phyloP scores from a whole-genome alignment of 2,888 invertebrate species.

The Nephrocerus scutellatus region DNA sequence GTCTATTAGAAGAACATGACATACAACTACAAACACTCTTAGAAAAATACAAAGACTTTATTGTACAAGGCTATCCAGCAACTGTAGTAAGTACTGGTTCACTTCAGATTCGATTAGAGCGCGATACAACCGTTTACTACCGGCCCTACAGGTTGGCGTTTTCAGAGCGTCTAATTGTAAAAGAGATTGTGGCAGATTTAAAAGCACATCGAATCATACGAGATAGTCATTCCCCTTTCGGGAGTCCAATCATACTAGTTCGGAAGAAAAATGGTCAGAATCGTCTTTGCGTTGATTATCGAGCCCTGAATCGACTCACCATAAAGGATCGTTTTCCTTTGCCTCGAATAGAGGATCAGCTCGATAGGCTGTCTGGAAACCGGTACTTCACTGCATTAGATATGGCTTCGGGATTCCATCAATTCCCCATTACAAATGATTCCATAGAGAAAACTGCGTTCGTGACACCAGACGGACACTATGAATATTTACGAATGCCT shows the following conservation, averaged over 20 bases:
- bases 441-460: no score
- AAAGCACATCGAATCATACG: constrained; percentile 13
- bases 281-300: constrained; percentile 18
- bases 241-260: constrained; percentile 17
- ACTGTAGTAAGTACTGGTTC: constrained; percentile 3
- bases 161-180: constrained; percentile 14
- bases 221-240: constrained; percentile 15
- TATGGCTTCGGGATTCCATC: constrained; percentile 15
- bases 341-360: constrained; percentile 40
- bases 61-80: no score
- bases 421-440: constrained; percentile 12
- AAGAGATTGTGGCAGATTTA: constrained; percentile 12
- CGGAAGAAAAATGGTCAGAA: constrained; percentile 18
- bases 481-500: no score
- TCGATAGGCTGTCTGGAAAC: constrained; percentile 29
- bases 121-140: constrained; percentile 10
- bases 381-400: constrained; percentile 25
- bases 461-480: no score
- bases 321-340: constrained; percentile 34
- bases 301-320: constrained; percentile 32
- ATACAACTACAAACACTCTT: no score
- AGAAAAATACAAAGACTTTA: no score
- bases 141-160: constrained; percentile 11
- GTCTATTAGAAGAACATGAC: no score
- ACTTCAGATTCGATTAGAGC: constrained; percentile 10